phyloP scores from a whole-genome alignment of 2,113 vertebrate genomes.

The Saguinus midas region DNA sequence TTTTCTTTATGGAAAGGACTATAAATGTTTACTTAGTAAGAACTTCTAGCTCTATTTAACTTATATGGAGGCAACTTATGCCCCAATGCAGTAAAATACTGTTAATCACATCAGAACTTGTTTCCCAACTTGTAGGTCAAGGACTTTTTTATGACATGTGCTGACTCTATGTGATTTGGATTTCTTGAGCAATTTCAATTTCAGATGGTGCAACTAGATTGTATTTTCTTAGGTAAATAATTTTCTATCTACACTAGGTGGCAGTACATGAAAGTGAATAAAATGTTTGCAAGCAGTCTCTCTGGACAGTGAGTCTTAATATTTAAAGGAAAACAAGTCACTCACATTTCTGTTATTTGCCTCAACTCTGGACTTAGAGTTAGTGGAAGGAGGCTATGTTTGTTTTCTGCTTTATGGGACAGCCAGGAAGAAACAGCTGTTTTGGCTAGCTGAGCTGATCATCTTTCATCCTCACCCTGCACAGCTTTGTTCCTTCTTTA shows the following conservation, averaged over 20 bases:
- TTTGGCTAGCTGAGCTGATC: background rate
- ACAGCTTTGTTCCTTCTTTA: background rate
- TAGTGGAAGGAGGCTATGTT: background rate
- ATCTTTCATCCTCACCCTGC: background rate
- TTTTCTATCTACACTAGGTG: conserved; percentile 77
- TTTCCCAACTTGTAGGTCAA: background rate
- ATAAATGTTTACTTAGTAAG: background rate
- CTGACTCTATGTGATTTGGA: background rate
- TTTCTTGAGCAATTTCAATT: background rate
- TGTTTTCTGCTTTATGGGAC: background rate
- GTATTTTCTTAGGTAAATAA: conserved; percentile 26
- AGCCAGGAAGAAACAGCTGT: background rate
- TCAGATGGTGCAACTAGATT: background rate
- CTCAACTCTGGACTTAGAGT: background rate
- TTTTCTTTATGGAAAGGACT: background rate
- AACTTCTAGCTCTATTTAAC: background rate
- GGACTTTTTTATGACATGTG: background rate
- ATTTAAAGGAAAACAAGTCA: background rate
- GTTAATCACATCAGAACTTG: background rate
- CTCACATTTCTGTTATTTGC: background rate
- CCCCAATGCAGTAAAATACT: background rate
- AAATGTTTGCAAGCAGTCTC: background rate
- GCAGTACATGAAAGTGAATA: conserved; percentile 79
- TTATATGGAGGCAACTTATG: background rate
- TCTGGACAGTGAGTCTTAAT: background rate